Conservation (phyloP, 2,888 invertebrate genomes). For the Teinopalpus imperialis region DNA sequence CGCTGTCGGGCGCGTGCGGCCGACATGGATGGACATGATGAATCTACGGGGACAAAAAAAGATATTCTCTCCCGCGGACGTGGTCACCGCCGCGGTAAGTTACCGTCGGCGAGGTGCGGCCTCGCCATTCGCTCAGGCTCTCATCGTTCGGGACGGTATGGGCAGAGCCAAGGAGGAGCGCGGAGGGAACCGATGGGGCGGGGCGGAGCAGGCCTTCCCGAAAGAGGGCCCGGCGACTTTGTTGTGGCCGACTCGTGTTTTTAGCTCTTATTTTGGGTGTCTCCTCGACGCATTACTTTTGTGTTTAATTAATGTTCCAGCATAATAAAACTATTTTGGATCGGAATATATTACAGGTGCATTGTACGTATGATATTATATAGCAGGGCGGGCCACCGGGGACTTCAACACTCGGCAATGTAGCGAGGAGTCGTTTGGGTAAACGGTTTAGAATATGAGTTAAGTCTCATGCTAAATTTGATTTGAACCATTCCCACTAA, state of each 20-base stretch:
- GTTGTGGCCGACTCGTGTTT: background rate
- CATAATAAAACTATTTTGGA: slow-evolving; percentile 8
- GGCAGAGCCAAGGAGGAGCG: slow-evolving; percentile 3
- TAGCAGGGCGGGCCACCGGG: no score
- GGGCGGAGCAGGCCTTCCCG: slow-evolving; percentile 3
- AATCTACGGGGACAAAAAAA: background rate
- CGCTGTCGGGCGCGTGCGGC: background rate
- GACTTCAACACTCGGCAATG: no score
- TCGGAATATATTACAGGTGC: no score
- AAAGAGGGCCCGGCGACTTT: background rate
- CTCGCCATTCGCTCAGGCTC: background rate
- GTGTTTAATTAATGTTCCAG: slow-evolving; percentile 18
- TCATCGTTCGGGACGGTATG: background rate
- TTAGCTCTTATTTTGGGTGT: slow-evolving; percentile 3
- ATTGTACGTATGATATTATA: no score
- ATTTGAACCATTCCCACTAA: no score
- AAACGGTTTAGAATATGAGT: no score
- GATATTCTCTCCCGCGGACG: background rate
- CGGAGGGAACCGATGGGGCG: slow-evolving; percentile 7
- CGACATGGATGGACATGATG: background rate
- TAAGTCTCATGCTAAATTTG: no score
- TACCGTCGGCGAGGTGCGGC: background rate
- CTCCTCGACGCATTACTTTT: background rate
- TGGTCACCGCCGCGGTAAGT: slow-evolving; percentile 2
- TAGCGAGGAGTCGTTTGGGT: no score